Percentiles rank a stretch among this genome's conserved stretches.
These are phyloP conservation scores for Clepsis dumicolana DNA, from an alignment of 2,888 invertebrate species.

Conservation along the genomic window DNA sequence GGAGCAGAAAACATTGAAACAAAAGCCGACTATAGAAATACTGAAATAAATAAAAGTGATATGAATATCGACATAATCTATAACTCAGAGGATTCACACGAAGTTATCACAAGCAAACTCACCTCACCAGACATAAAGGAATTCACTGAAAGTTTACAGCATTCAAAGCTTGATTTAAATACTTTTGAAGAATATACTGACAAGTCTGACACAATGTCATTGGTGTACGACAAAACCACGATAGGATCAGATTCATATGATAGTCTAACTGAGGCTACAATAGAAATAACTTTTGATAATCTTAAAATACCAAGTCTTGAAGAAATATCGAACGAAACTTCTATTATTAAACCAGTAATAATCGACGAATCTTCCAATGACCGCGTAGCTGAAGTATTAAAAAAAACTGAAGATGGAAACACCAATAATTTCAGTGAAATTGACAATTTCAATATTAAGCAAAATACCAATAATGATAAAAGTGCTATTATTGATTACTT, in stretches of 20 bases:
- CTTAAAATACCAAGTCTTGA: slow-evolving; percentile 6
- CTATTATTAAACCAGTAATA: neutral
- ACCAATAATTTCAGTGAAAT: neutral
- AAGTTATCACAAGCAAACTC: neutral
- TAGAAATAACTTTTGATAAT: neutral
- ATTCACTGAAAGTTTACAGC: neutral
- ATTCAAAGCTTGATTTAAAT: neutral
- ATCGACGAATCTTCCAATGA: neutral
- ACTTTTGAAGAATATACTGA: neutral
- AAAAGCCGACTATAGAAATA: neutral
- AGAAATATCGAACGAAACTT: slow-evolving; percentile 4
- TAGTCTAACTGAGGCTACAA: neutral
- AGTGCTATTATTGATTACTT: neutral
- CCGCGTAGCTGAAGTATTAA: neutral
- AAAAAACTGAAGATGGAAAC: neutral
- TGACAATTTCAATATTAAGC: neutral
- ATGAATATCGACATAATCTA: neutral
- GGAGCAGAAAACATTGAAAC: neutral
- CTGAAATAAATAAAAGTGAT: neutral
- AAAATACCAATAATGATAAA: neutral
- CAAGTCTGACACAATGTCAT: neutral
- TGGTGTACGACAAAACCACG: neutral
- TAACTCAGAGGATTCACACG: neutral
- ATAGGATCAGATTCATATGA: neutral
- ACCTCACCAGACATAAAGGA: neutral